These are phyloP conservation scores for Anastrepha obliqua DNA, from an alignment of 1,140 invertebrate species.

Conservation along the genomic window DNA sequence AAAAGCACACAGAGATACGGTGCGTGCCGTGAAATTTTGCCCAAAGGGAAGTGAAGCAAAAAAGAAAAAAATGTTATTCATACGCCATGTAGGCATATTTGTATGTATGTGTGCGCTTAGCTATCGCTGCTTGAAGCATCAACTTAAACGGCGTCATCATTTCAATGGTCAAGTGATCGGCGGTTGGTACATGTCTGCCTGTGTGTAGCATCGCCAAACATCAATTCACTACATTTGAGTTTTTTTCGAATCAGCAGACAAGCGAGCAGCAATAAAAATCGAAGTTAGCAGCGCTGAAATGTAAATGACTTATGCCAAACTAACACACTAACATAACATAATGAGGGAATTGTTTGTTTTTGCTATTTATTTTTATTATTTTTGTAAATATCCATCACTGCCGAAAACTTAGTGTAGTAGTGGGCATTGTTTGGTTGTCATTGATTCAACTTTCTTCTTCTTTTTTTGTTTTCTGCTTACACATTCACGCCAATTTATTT, in stretches of 20 bases:
- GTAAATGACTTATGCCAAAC: not conserved
- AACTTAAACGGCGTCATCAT: not conserved
- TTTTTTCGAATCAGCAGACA: not conserved
- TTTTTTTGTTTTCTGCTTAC: not conserved
- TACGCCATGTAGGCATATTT: slow-evolving; percentile 12
- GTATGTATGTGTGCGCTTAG: not conserved
- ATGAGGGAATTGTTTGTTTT: not conserved
- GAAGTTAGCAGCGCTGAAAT: not conserved
- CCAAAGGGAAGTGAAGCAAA: slow-evolving; percentile 11
- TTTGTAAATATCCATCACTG: not conserved
- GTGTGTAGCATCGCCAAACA: not conserved
- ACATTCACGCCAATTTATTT: slow-evolving; percentile 11
- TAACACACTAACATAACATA: too few relatives aligned
- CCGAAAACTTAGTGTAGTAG: not conserved
- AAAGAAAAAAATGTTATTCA: not conserved
- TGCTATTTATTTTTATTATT: not conserved
- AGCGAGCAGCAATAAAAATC: slow-evolving; percentile 1
- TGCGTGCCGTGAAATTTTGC: slow-evolving; percentile 34
- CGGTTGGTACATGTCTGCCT: not conserved
- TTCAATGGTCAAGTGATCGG: slow-evolving; percentile 21
- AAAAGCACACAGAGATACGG: not conserved
- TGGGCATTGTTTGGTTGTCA: not conserved
- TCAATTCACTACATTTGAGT: not conserved
- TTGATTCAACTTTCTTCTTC: slow-evolving; percentile 5
- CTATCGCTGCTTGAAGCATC: not conserved